Base-by-base conservation (phyloP, 2,797 vertebrate genomes). In the Pelodytes ibericus region DNA sequence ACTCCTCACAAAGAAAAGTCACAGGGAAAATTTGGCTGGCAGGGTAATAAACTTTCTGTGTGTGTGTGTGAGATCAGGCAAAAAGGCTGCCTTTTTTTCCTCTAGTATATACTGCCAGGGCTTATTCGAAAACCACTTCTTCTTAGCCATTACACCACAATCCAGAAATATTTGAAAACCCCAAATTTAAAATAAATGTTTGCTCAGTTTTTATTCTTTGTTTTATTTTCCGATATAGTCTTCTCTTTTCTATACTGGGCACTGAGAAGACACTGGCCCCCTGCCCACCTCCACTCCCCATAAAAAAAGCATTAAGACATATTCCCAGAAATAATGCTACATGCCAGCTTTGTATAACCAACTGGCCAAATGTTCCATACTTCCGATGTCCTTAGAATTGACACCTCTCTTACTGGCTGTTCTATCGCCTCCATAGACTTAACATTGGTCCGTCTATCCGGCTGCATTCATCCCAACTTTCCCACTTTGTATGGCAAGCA, bases 61-160 rank as follows among this genome's bases (percentile, higher is more conserved):
- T 72, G 75, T 66, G 75, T 77, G 75, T 59, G 57, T 72, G 75
- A 59, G 75, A 77, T 47, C 69, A 41, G 39, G 51, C 51, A 77
- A 64, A 24, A 13, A 8, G 60, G 53, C 24, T 66, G 15, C 22
- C 25, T 56, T 24, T 65, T 58, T 65, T 59, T 51, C 30, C 62
- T n/a, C n/a, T n/a, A 29, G n/a, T 4, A 31, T n/a, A n/a, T 15
- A 4, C 63, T 72, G 75, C 69, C 75, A 72, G 75, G 10, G 29
- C 51, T 64, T n/a, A n/a, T 24, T 36, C 4, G 29, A 59, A 66
- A 66, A 58, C 20, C 27, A 30, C 36, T 33, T 27, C 60, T 44
- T 57, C 56, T 58, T 36, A 22, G 25, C 56, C 27, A 13, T 18
- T 30, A 25, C 27, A 49, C 11, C n/a, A 31, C 20, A 39, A 16